Percentiles rank a stretch among this genome's conserved stretches.
Evolutionary conservation across 2,113 vertebrate genomes (phyloP).

Genomic region (Propithecus coquereli): DNA sequence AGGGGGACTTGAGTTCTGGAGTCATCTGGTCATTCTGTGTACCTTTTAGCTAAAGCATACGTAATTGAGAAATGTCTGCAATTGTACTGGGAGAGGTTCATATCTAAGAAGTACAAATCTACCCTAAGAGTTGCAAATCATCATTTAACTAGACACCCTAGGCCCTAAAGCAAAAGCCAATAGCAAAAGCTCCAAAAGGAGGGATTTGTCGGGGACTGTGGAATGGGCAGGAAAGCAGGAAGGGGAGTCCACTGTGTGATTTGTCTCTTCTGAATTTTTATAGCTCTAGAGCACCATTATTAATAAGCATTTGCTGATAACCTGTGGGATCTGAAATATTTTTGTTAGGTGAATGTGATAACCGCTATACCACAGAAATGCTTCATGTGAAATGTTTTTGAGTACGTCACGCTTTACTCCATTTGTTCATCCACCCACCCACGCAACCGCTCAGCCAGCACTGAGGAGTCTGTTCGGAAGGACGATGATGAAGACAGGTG

Average conservation of each 20-base stretch:
- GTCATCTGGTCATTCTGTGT: not conserved
- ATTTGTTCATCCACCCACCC: not conserved
- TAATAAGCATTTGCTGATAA: not conserved
- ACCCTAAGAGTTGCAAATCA: not conserved
- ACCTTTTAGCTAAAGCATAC: constrained; percentile 25
- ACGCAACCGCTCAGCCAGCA: not conserved
- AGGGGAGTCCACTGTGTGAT: not conserved
- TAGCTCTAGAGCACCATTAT: not conserved
- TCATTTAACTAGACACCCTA: not conserved
- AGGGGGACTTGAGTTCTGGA: not conserved
- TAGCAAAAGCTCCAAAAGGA: not conserved
- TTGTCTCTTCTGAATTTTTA: not conserved
- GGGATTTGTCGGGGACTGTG: not conserved
- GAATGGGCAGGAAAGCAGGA: not conserved
- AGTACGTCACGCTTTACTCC: not conserved
- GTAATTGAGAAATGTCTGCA: not conserved
- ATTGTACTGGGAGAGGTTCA: not conserved
- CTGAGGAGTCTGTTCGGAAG: not conserved
- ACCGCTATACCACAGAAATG: no score
- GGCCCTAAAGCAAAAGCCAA: not conserved
- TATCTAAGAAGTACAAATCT: not conserved
- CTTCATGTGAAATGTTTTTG: not conserved
- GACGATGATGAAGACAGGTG: not conserved
- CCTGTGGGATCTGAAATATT: not conserved
- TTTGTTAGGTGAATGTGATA: no score